phyloP scores from a whole-genome alignment of 1,140 invertebrate genomes.

The Oscheius sp. region DNA sequence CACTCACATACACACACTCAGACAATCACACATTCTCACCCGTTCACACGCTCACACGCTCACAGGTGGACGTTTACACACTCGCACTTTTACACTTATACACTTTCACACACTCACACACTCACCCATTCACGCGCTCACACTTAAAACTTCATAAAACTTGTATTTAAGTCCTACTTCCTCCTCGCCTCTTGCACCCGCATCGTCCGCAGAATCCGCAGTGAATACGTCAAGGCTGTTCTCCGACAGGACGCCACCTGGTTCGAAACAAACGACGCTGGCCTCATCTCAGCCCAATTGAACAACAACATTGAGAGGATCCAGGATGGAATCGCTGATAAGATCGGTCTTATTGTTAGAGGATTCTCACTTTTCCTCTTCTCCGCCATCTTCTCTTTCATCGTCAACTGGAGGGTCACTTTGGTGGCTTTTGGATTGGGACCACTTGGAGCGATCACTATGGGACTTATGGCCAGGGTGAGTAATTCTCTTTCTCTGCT shows the following conservation, averaged over 20 bases:
- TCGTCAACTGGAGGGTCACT: constrained; percentile 41
- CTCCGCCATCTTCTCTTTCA: constrained; percentile 43
- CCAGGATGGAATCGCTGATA: constrained; percentile 83
- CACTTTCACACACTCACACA: too few species aligned
- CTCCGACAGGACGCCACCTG: constrained; percentile 82
- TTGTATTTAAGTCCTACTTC: neutral
- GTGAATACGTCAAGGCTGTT: constrained; percentile 72
- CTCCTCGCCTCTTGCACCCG: neutral
- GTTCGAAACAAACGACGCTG: constrained; percentile 80
- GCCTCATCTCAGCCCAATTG: constrained; percentile 80
- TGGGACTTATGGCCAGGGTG: constrained; percentile 29
- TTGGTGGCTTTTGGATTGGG: constrained; percentile 23
- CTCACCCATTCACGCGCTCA: too few species aligned
- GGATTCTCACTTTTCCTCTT: constrained; percentile 40
- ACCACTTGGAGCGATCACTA: constrained; percentile 18
- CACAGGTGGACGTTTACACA: too few species aligned
- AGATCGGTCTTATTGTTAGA: constrained; percentile 75
- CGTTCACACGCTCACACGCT: too few species aligned
- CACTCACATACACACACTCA: too few species aligned
- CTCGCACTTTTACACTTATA: too few species aligned
- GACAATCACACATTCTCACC: too few species aligned
- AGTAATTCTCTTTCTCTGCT: neutral
- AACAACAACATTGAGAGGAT: constrained; percentile 82
- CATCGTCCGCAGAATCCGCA: constrained; percentile 64
- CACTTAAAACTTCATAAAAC: too few species aligned